Evolutionary conservation across 2,113 vertebrate genomes (phyloP).

Genomic region (Lampris incognitus): DNA sequence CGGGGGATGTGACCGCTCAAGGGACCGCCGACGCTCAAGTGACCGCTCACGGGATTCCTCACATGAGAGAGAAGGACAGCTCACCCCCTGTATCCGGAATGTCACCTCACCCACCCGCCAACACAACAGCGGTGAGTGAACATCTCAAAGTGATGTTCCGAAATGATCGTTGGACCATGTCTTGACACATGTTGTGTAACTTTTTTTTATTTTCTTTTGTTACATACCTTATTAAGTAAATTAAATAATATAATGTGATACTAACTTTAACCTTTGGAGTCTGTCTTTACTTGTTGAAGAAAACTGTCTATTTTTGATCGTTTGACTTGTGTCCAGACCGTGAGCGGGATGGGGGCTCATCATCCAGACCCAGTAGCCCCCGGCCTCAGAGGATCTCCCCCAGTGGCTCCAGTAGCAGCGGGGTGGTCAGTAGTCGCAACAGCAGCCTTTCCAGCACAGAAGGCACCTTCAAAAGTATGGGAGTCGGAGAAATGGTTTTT

Average conservation of each 20-base stretch:
- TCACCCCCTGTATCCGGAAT: constrained; percentile 98
- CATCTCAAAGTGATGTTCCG: constrained; percentile 17
- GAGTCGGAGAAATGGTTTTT: constrained; percentile 92
- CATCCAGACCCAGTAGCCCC: constrained; percentile 93
- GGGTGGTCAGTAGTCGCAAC: constrained; percentile 91
- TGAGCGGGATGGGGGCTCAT: constrained; percentile 90
- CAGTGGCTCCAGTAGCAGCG: constrained; percentile 89
- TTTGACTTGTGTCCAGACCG: constrained; percentile 82
- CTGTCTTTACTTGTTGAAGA: not conserved
- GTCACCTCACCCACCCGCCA: constrained; percentile 97
- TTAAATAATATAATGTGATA: no score
- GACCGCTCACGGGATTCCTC: constrained; percentile 98
- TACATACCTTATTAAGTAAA: no score
- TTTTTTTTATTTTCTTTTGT: no score
- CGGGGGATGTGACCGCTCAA: constrained; percentile 92
- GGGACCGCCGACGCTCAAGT: constrained; percentile 95
- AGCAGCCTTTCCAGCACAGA: constrained; percentile 94
- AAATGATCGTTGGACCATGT: no score
- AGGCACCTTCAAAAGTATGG: constrained; percentile 89
- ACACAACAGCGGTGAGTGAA: constrained; percentile 89
- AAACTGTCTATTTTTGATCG: not conserved
- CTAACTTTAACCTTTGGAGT: no score
- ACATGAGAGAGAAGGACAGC: constrained; percentile 96
- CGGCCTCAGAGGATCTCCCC: constrained; percentile 93
- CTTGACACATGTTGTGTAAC: no score